phyloP scores from a whole-genome alignment of 2,797 vertebrate species.

The Catharus ustulatus region DNA sequence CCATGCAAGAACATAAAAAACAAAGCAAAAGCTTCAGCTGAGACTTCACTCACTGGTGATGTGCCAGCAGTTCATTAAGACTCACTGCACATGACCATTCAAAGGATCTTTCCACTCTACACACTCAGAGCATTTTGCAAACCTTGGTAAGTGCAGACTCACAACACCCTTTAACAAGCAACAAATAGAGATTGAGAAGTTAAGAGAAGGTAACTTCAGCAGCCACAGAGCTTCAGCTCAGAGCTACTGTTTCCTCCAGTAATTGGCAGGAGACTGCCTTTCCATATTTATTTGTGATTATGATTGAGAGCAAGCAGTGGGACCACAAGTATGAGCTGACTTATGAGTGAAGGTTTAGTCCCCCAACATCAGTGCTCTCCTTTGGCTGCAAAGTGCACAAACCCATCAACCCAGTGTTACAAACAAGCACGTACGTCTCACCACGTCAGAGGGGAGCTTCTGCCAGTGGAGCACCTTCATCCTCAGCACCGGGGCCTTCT shows the following conservation, averaged over 20 bases:
- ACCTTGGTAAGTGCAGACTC: neutral
- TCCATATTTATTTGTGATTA: neutral
- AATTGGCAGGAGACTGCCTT: neutral
- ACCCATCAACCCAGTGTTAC: neutral
- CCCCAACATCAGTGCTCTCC: neutral
- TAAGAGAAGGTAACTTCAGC: neutral
- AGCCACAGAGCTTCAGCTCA: neutral
- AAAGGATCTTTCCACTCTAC: neutral
- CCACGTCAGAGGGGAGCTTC: slow-evolving; percentile 82
- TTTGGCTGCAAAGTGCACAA: rapidly evolving
- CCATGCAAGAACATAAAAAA: neutral
- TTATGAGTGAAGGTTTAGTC: neutral
- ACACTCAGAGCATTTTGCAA: neutral
- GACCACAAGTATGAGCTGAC: neutral
- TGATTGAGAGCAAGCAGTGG: neutral
- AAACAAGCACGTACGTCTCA: slow-evolving; percentile 80
- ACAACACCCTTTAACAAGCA: neutral
- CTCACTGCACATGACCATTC: neutral
- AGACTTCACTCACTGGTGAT: neutral
- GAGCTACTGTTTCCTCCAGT: neutral
- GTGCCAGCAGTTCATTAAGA: neutral
- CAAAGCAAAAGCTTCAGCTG: neutral
- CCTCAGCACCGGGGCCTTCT: slow-evolving; percentile 78
- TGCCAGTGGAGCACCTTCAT: slow-evolving; percentile 98
- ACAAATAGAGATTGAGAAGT: neutral